Evolutionary conservation across 2,888 invertebrate species (phyloP).

Genomic region (Meghimatium bilineatum): DNA sequence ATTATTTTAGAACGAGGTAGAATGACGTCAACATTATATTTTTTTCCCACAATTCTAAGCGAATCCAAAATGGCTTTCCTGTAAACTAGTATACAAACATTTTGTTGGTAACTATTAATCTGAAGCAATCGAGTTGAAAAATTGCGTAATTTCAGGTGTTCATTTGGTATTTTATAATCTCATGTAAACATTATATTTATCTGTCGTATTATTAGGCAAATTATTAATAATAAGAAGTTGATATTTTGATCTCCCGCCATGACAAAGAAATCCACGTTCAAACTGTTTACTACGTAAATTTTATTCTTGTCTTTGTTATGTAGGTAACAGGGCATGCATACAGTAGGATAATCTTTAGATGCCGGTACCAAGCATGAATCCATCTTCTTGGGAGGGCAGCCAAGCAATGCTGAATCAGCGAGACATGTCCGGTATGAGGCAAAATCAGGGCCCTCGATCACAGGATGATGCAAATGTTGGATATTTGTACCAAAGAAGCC

Average conservation of each 20-base stretch:
- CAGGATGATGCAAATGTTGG: slow-evolving; percentile 95
- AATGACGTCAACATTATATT: slow-evolving; percentile 66
- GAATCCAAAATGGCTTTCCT: slow-evolving; percentile 67
- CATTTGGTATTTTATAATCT: slow-evolving; percentile 2
- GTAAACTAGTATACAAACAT: slow-evolving; percentile 57
- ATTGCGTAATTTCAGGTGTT: slow-evolving; percentile 22
- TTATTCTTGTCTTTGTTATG: slow-evolving; percentile 51
- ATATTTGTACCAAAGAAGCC: slow-evolving; percentile 91
- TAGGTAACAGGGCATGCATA: slow-evolving; percentile 50
- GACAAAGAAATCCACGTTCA: slow-evolving; percentile 47
- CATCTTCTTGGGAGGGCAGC: slow-evolving; percentile 74
- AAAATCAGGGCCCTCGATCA: slow-evolving; percentile 76
- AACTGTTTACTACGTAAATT: slow-evolving; percentile 35
- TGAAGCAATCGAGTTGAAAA: slow-evolving; percentile 67
- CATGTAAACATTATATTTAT: background rate
- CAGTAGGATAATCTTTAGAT: slow-evolving; percentile 66
- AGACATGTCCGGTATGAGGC: slow-evolving; percentile 69
- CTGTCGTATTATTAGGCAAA: slow-evolving; percentile 16
- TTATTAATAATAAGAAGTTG: slow-evolving; percentile 15
- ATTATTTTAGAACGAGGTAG: slow-evolving; percentile 36
- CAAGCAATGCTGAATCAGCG: slow-evolving; percentile 66
- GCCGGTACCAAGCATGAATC: slow-evolving; percentile 75
- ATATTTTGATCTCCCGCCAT: slow-evolving; percentile 49
- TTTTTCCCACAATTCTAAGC: slow-evolving; percentile 66
- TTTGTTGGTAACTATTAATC: slow-evolving; percentile 63